Base-by-base conservation (phyloP, 1,140 invertebrate species). In the Eurytemora carolleeae region DNA sequence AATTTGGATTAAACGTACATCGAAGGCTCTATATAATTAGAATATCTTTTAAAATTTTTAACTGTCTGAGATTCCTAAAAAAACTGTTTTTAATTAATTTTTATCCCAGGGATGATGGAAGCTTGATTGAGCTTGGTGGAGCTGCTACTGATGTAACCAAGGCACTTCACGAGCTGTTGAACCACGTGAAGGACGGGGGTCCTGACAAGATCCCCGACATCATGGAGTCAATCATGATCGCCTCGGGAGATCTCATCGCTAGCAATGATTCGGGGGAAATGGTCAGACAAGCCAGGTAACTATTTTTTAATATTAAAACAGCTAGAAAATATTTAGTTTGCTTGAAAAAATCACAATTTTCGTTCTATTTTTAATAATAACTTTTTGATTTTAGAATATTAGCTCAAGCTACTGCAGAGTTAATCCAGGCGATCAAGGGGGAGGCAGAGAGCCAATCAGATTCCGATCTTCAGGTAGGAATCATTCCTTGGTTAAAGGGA, bases 391-490 rank as follows among this genome's bases (percentile, higher is more conserved):
- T n/a, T n/a, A n/a, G n/a, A n/a, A 62, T 68, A 59, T 60, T 68
- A 24, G 68, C 69, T 24, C 69, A 92, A 73, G 90, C 89, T 12
- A 94, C 91, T 0, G 87, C 91, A 0, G 82, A 89, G 58, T 76
- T 96, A 1, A 93, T 95, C 58, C 85, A 89, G 69, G 87, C 84
- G 61, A 96, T 95, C 64, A 93, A 94, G 73, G 83, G 84, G 21
- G 89, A 97, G 71, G 94, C 93, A 0, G 89, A 94, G 67, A 78
- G 78, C 52, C 82, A 91, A 66, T 80, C 85, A 0, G 87, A 93
- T 72, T 82, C 85, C 0, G 90, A 96, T 57, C 78, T 87, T 18
- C 60, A 62, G 55, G 60, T 62, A n/a, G n/a, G 31, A 44, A 44
- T 12, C n/a, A n/a, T n/a, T n/a, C n/a, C n/a, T n/a, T n/a, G n/a